Evolutionary conservation across 2,797 vertebrate species (phyloP).

Genomic region (Mus minutoides): DNA sequence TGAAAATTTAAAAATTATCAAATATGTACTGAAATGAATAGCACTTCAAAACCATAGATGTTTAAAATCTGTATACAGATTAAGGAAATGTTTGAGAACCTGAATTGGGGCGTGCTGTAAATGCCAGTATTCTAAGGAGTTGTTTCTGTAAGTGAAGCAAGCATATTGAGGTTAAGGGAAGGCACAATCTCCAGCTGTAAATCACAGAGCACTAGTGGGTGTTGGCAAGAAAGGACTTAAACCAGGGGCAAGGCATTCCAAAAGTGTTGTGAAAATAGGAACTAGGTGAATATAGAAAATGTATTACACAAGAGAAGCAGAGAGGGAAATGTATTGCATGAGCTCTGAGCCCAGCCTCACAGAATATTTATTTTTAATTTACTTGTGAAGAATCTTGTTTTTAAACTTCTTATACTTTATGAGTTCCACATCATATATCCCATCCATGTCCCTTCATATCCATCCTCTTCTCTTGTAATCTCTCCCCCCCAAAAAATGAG

Average conservation of each 20-base stretch:
- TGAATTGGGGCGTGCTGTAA: not conserved
- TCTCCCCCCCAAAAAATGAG: not conserved
- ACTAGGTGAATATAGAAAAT: not conserved
- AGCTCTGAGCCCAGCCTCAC: not conserved
- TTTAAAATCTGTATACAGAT: not conserved
- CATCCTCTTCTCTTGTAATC: not conserved
- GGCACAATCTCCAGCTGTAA: not conserved
- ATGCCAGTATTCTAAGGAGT: not conserved
- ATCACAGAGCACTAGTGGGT: not conserved
- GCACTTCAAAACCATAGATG: not conserved
- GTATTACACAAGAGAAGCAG: fast-evolving
- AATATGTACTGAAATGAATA: not conserved
- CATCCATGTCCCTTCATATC: not conserved
- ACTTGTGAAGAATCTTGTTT: not conserved
- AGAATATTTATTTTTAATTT: not conserved
- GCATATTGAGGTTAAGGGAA: not conserved
- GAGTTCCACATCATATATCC: not conserved
- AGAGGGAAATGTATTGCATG: not conserved
- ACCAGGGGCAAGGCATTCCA: not conserved
- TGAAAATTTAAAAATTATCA: not conserved
- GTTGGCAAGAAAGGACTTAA: not conserved
- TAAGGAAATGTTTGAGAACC: not conserved
- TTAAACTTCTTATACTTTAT: not conserved
- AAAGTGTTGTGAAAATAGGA: not conserved
- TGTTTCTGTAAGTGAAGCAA: not conserved